Percentiles rank a stretch among this genome's conserved stretches.
Conservation (phyloP, 1,140 invertebrate species). For the Drosophila navojoa region DNA sequence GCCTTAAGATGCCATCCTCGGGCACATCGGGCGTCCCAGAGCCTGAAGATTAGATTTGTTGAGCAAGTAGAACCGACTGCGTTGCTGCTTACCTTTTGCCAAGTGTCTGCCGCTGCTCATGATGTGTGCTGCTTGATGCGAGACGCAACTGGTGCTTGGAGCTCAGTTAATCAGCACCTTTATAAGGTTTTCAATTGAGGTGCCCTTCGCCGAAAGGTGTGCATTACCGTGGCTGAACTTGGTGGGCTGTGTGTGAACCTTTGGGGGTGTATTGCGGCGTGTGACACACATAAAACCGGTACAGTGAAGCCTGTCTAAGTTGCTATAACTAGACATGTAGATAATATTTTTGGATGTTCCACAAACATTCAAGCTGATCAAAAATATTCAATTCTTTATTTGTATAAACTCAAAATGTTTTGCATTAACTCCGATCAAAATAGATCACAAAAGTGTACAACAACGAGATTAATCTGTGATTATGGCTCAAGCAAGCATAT, state of each 20-base stretch:
- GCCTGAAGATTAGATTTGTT: constrained; percentile 83
- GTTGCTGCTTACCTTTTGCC: constrained; percentile 53
- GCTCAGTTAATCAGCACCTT: constrained; percentile 15
- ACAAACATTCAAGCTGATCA: too few species aligned
- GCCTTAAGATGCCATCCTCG: constrained; percentile 88
- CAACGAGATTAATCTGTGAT: background rate
- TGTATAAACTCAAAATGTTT: too few species aligned
- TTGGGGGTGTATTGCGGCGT: background rate
- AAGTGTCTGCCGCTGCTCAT: constrained; percentile 77
- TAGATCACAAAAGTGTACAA: too few species aligned
- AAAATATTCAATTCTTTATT: too few species aligned
- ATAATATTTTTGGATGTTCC: background rate
- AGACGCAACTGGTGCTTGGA: constrained; percentile 53
- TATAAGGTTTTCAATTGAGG: constrained; percentile 35
- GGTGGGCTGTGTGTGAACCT: constrained; percentile 30
- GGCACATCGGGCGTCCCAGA: constrained; percentile 86
- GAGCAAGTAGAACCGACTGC: background rate
- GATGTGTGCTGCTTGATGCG: constrained; percentile 27
- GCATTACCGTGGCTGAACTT: constrained; percentile 61
- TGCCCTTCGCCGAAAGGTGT: constrained; percentile 51
- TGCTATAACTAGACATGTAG: too few species aligned
- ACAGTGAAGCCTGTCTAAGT: background rate
- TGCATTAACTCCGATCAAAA: too few species aligned
- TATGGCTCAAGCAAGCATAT: constrained; percentile 49
- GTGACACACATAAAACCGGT: background rate